Base-by-base conservation (phyloP, 2,113 vertebrate species). In the Cyprinodon brontotheroides region DNA sequence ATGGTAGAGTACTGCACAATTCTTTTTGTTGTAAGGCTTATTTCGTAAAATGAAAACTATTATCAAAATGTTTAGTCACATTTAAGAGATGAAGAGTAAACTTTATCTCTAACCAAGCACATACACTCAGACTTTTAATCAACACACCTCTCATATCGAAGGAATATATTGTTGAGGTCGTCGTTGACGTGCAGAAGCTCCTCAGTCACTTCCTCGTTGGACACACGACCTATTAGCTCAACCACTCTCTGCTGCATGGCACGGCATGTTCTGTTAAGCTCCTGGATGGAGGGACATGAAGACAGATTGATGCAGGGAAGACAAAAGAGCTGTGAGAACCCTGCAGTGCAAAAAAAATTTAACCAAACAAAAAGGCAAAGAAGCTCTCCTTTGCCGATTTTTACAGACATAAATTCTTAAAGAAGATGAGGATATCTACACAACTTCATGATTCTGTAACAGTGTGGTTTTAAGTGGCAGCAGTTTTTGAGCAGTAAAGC, bases 161-260 rank as follows among this genome's bases (percentile, higher is more conserved):
- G 96, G 89, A 99, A 99, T 78, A 98, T 96, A 0, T 99, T 99
- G 92, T 99, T 99, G 92, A 99, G 94, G 91, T 99, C 97, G 8
- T 99, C 98, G 0, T 99, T 99, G 91, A 97, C 96, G 0, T 97
- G 98, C 15, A 99, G 92, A 80, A 99, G 93, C 73, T 99, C 98
- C 91, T 98, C 97, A 0, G 98, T 99, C 88, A 99, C 96, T 86
- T 99, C 98, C 90, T 99, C 98, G 0, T 98, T 99, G 69, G 96
- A 96, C 76, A 99, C 96, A 0, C 96, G 92, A n/a, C 97, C 97
- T 91, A 99, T 96, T 74, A 99, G 96, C 88, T 98, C 97, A 41
- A 99, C 96, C 9, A 99, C 95, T 77, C 98, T 94, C 82, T 98
- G 97, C 94, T 99, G 98, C 98, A 99, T 99, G 40, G 96, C 95